Evolutionary conservation across 2,113 vertebrate species (phyloP).

Genomic region (Cercocebus atys): DNA sequence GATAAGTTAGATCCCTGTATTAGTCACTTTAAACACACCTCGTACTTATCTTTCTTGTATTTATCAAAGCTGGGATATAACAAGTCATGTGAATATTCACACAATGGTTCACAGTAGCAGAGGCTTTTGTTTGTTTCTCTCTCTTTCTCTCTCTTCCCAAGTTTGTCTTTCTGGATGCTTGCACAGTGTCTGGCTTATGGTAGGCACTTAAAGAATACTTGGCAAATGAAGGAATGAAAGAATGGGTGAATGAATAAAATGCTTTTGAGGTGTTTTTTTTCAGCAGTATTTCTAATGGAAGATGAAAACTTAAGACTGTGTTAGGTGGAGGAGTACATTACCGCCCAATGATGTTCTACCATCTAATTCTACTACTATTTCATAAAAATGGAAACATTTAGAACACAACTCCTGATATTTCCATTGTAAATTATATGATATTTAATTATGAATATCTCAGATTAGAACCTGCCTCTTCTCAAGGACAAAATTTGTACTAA

Average conservation of each 20-base stretch:
- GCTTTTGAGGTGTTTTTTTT: background rate
- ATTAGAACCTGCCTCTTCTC: background rate
- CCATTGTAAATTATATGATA: background rate
- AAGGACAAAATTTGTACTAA: background rate
- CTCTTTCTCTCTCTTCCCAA: background rate
- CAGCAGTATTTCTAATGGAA: background rate
- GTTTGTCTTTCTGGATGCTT: background rate
- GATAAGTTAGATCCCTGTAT: background rate
- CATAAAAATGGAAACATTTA: background rate
- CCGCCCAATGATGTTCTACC: background rate
- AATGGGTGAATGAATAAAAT: background rate
- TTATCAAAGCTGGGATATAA: background rate
- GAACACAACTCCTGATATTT: background rate
- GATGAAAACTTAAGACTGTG: background rate
- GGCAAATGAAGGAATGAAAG: background rate
- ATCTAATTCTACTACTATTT: background rate
- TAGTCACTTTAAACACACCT: background rate
- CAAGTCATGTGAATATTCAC: background rate
- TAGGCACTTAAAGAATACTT: background rate
- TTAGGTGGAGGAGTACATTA: background rate
- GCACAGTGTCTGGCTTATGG: background rate
- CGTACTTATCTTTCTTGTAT: background rate
- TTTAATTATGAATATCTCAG: background rate
- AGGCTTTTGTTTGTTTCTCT: background rate
- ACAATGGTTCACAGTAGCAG: background rate